Conservation (phyloP, 2,888 invertebrate species). For the Autographa pulchrina region DNA sequence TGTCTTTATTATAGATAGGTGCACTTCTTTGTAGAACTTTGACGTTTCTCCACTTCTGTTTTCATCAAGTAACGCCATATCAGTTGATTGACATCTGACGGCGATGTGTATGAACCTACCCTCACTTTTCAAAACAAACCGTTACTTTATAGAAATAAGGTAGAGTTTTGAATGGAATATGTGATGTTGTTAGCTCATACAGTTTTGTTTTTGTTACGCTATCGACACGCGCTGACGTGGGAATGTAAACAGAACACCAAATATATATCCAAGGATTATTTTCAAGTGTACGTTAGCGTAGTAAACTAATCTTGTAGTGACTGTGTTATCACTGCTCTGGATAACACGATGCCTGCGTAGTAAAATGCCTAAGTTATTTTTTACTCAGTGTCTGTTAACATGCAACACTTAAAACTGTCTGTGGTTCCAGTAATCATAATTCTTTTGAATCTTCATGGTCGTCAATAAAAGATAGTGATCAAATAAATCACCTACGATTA, state of each 20-base stretch:
- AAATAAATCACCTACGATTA: slow-evolving; percentile 1
- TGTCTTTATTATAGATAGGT: slow-evolving; percentile 39
- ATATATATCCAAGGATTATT: slow-evolving; percentile 70
- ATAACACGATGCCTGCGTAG: background rate
- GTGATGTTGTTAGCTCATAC: slow-evolving; percentile 50
- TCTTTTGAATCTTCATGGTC: background rate
- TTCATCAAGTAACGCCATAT: slow-evolving; percentile 64
- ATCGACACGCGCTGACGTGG: slow-evolving; percentile 83
- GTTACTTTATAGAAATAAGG: slow-evolving; percentile 54
- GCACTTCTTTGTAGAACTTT: slow-evolving; percentile 53
- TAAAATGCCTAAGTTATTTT: background rate
- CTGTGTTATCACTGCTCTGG: slow-evolving; percentile 7
- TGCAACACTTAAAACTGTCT: background rate
- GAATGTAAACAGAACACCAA: slow-evolving; percentile 82
- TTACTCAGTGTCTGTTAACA: too few species aligned
- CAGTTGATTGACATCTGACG: slow-evolving; percentile 78
- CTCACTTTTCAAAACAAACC: slow-evolving; percentile 19
- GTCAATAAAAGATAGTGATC: background rate
- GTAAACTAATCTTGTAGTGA: slow-evolving; percentile 57
- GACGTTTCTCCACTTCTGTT: slow-evolving; percentile 66
- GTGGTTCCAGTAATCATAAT: background rate
- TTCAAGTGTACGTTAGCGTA: slow-evolving; percentile 63
- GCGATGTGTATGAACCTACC: slow-evolving; percentile 57
- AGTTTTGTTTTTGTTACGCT: slow-evolving; percentile 66
- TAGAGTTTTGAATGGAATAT: slow-evolving; percentile 49